Evolutionary conservation across 2,113 vertebrate genomes (phyloP), one percentile per base, ranked within the genome.

Genomic region (Scalopus aquaticus): DNA sequence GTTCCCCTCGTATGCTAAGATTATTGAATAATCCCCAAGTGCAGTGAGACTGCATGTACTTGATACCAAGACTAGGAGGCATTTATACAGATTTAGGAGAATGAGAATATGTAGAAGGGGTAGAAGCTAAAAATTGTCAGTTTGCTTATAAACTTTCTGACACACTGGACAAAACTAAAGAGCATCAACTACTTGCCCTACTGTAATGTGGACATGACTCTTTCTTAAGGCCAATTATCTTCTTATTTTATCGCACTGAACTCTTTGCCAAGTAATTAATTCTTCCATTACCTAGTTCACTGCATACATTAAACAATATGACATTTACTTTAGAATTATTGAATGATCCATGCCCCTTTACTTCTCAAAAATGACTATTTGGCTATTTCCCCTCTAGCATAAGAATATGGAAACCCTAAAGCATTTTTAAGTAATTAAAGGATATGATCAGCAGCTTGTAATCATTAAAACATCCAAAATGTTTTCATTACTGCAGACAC

Each of bases 251-350:
- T 65, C 58, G 11, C 49, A 49, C 58, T 70, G 60, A 64, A 9
- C 60, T 28, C n/a, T 87, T 42, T 46, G 51, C 22, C 60, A 88
- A 70, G 74, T 74, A 89, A 83, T 65, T 79, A 83, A 80, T 76
- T 69, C 44, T 44, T 74, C 32, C 82, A 91, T 76, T 73, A 51
- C 37, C n/a, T 60, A 49, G 12, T 62, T 82, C 65, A 9, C 32
- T 42, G 6, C 69, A 77, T 64, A 28, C 7, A 64, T 56, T 86
- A 70, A 77, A 70, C 9, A 62, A 74, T 9, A 15, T 84, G 70
- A 6, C 13, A 22, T 60, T 80, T 81, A 24, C 70, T 91, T 94
- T 56, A 93, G 37, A 95, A 91, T 78, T 89, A 80, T 69, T 62
- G 20, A 81, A 56, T 44, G 56, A 81, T 15, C 9, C 12, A 35